A percentile compares a stretch with the other conserved stretches of the same genome.
Conservation (phyloP, 2,888 invertebrate species). For the Meiosimyza platycephala region DNA sequence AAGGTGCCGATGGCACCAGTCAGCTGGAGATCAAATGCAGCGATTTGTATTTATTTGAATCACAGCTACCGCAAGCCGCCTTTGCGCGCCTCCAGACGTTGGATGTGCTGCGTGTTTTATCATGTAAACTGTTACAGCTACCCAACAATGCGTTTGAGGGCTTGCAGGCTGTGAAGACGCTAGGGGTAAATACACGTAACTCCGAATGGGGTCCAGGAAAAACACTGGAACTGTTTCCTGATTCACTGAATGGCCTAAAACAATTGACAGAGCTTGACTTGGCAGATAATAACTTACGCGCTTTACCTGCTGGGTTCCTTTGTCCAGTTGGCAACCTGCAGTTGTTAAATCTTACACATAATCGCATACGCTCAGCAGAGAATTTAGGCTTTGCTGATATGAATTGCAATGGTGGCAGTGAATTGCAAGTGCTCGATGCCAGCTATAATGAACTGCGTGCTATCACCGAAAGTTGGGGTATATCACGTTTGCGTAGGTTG, state of each 20-base stretch:
- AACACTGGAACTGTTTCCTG: constrained; percentile 79
- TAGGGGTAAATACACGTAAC: constrained; percentile 84
- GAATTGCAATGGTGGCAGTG: constrained; percentile 75
- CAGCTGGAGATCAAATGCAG: constrained; percentile 82
- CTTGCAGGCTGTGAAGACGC: constrained; percentile 74
- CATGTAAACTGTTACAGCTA: constrained; percentile 83
- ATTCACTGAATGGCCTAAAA: constrained; percentile 80
- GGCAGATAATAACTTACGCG: constrained; percentile 85
- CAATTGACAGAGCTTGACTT: constrained; percentile 85
- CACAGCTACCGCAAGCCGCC: constrained; percentile 78
- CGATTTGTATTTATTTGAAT: constrained; percentile 83
- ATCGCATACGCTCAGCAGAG: constrained; percentile 82
- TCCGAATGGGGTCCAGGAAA: constrained; percentile 82
- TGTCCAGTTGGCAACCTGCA: constrained; percentile 85
- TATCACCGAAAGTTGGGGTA: constrained; percentile 79
- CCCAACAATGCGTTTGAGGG: constrained; percentile 83
- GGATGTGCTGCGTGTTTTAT: constrained; percentile 79
- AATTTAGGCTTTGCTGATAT: constrained; percentile 76
- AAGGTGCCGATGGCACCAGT: constrained; percentile 76
- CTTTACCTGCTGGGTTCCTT: constrained; percentile 81
- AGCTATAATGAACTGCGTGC: constrained; percentile 83
- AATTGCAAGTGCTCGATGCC: constrained; percentile 81
- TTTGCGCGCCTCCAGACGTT: constrained; percentile 78
- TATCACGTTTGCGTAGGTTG: constrained; percentile 80
- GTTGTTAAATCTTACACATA: constrained; percentile 85